Evolutionary conservation across 2,113 vertebrate species (phyloP).

Genomic region (Paracanthobrama guichenoti): DNA sequence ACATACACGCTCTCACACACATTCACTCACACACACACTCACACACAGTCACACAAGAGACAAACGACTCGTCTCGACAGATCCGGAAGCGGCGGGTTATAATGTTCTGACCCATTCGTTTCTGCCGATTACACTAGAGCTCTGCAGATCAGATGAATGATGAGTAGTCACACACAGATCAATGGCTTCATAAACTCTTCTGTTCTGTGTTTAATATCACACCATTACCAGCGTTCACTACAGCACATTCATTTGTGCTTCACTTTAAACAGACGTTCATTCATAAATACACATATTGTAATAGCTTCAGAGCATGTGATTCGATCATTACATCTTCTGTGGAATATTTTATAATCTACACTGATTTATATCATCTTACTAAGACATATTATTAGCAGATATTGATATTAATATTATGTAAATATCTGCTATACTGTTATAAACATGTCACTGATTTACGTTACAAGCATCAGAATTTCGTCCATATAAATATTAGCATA

Average conservation of each 20-base stretch:
- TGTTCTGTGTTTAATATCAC: neutral
- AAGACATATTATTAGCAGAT: no score
- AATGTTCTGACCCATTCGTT: conserved; percentile 9
- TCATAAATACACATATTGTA: neutral
- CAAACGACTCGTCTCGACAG: neutral
- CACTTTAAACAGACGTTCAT: neutral
- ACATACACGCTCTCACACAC: no score
- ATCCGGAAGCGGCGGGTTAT: neutral
- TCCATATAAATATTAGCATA: no score
- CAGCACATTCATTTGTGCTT: neutral
- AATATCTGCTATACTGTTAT: no score
- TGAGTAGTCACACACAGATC: neutral
- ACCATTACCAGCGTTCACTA: neutral
- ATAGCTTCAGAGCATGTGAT: neutral
- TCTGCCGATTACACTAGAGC: neutral
- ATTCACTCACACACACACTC: no score
- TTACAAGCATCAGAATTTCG: no score
- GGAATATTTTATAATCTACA: neutral
- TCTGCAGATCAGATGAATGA: neutral
- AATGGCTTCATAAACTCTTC: neutral
- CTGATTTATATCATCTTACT: no score
- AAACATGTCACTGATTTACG: no score
- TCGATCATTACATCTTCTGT: neutral
- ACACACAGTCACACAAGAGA: neutral
- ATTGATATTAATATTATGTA: no score